Conservation (phyloP, 2,888 invertebrate genomes). For the Leucoma salicis region DNA sequence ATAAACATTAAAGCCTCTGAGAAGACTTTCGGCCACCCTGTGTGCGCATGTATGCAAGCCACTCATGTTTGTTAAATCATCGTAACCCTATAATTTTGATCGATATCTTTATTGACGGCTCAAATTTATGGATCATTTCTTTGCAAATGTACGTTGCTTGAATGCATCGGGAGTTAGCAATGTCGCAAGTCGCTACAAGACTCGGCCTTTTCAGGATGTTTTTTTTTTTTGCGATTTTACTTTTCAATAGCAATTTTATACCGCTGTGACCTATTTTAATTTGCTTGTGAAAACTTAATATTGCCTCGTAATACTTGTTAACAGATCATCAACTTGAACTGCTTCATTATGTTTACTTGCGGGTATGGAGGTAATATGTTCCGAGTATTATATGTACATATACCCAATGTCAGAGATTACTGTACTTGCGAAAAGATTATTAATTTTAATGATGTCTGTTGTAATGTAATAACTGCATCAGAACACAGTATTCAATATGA, state of each 20-base stretch:
- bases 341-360: slow-evolving; percentile 31
- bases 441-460: slow-evolving; percentile 21
- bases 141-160: slow-evolving; percentile 68
- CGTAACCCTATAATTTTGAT: slow-evolving; percentile 81
- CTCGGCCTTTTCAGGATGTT: slow-evolving; percentile 59
- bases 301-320: slow-evolving; percentile 47
- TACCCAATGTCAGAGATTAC: slow-evolving; percentile 22
- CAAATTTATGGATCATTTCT: slow-evolving; percentile 80
- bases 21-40: slow-evolving; percentile 72
- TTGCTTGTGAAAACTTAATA: slow-evolving; percentile 70
- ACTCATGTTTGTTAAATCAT: slow-evolving; percentile 80
- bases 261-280: slow-evolving; percentile 74
- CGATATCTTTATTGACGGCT: slow-evolving; percentile 80
- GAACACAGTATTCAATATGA: slow-evolving; percentile 8
- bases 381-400: slow-evolving; percentile 26
- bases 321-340: slow-evolving; percentile 32
- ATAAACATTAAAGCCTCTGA: slow-evolving; percentile 75
- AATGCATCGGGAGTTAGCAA: slow-evolving; percentile 66
- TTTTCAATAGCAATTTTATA: slow-evolving; percentile 77
- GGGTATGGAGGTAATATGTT: slow-evolving; percentile 13
- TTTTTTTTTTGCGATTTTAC: slow-evolving; percentile 74
- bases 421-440: slow-evolving; percentile 22
- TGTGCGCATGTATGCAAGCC: slow-evolving; percentile 61
- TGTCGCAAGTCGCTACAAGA: slow-evolving; percentile 66
- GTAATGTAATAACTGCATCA: slow-evolving; percentile 16